Evolutionary conservation across 2,797 vertebrate species (phyloP).

Genomic region (Phataginus tricuspis): DNA sequence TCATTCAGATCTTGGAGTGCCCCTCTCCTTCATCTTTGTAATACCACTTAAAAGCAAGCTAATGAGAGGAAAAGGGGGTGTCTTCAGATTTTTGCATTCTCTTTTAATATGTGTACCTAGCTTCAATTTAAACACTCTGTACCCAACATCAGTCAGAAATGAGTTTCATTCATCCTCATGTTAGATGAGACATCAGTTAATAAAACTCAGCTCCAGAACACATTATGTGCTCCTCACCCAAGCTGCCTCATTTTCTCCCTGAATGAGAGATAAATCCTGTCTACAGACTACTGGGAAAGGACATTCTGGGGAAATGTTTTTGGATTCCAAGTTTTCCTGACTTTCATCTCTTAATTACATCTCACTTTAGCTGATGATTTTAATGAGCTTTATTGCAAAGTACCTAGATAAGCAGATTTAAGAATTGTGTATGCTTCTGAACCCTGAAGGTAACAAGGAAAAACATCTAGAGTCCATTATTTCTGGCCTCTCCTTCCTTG

Average conservation of each 20-base stretch:
- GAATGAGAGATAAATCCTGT: constrained; percentile 70
- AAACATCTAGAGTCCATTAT: background rate
- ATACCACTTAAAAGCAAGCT: background rate
- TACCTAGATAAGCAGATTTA: constrained; percentile 60
- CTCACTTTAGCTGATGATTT: constrained; percentile 65
- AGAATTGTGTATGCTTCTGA: constrained; percentile 53
- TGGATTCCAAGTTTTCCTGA: constrained; percentile 57
- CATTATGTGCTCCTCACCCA: background rate
- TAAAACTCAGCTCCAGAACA: background rate
- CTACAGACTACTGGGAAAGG: constrained; percentile 35
- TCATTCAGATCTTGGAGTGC: background rate
- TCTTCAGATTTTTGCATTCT: background rate
- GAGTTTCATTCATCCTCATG: constrained; percentile 50
- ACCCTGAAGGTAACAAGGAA: background rate
- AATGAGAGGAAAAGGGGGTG: background rate
- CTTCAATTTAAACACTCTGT: constrained; percentile 72
- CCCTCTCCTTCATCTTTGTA: background rate
- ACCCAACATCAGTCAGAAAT: constrained; percentile 62
- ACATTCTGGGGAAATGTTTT: constrained; percentile 34
- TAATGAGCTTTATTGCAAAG: constrained; percentile 74
- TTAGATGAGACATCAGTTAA: constrained; percentile 52
- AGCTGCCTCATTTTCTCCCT: constrained; percentile 66
- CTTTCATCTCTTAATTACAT: constrained; percentile 74
- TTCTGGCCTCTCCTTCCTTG: background rate
- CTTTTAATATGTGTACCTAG: constrained; percentile 26